phyloP scores from a whole-genome alignment of 2,113 vertebrate genomes.

The Hyla sarda region DNA sequence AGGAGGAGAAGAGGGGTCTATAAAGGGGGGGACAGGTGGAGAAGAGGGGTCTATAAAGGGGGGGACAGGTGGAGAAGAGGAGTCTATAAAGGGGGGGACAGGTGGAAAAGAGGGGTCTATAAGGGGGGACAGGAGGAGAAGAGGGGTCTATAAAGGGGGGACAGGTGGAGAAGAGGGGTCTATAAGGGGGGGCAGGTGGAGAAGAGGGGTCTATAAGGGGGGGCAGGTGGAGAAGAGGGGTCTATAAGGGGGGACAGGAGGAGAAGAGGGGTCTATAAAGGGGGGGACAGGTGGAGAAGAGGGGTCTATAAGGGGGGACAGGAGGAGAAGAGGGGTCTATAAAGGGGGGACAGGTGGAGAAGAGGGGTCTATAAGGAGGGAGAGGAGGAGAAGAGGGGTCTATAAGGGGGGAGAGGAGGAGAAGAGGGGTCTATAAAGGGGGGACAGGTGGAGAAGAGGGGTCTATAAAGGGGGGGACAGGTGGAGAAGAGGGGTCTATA shows the following conservation, averaged over 20 bases:
- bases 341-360: background rate
- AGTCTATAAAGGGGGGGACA: too few relatives aligned
- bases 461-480: background rate
- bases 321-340: too few relatives aligned
- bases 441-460: background rate
- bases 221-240: background rate
- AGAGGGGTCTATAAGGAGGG: too few relatives aligned
- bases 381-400: background rate
- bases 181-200: background rate
- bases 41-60: too few relatives aligned
- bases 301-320: too few relatives aligned
- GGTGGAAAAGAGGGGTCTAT: too few relatives aligned
- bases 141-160: background rate
- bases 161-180: background rate
- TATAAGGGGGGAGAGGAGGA: too few relatives aligned
- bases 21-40: too few relatives aligned
- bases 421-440: background rate
- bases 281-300: too few relatives aligned
- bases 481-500: background rate
- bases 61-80: too few relatives aligned
- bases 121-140: too few relatives aligned
- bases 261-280: background rate
- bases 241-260: background rate
- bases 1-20: background rate
- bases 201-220: background rate